These are phyloP conservation scores for Conomelus anceps DNA, from an alignment of 2,888 invertebrate species.

Conservation along the genomic window DNA sequence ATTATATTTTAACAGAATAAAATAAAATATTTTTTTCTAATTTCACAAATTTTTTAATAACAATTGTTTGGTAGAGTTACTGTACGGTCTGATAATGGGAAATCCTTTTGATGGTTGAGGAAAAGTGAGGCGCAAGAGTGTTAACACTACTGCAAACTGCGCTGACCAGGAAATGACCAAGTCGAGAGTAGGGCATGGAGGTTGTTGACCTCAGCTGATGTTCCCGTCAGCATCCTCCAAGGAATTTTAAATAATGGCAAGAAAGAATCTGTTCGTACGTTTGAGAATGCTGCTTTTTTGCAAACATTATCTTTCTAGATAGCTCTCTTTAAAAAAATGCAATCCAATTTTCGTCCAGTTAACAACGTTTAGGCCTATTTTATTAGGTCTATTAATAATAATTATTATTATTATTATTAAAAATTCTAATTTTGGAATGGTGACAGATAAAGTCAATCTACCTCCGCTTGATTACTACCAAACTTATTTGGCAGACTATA, in stretches of 20 bases:
- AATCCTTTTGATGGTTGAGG: neutral
- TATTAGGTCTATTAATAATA: too few species aligned
- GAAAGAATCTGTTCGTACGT: neutral
- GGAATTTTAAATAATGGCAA: slow-evolving; percentile 10
- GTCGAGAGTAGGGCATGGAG: slow-evolving; percentile 5
- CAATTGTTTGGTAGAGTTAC: neutral
- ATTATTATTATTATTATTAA: too few species aligned
- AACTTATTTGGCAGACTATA: too few species aligned
- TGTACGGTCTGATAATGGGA: neutral
- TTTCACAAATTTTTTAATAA: neutral
- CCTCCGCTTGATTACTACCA: too few species aligned
- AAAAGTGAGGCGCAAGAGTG: neutral
- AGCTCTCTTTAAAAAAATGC: neutral
- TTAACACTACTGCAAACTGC: too few species aligned
- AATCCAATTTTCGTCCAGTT: neutral
- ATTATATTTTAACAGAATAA: too few species aligned
- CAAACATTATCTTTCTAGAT: neutral
- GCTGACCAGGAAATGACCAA: slow-evolving; percentile 10
- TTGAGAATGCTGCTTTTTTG: neutral
- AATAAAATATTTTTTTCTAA: too few species aligned
- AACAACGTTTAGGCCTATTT: neutral
- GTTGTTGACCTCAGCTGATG: neutral
- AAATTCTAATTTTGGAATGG: too few species aligned
- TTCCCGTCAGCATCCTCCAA: neutral
- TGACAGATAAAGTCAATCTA: too few species aligned